Evolutionary conservation across 2,113 vertebrate genomes (phyloP).

Genomic region (Scalopus aquaticus): DNA sequence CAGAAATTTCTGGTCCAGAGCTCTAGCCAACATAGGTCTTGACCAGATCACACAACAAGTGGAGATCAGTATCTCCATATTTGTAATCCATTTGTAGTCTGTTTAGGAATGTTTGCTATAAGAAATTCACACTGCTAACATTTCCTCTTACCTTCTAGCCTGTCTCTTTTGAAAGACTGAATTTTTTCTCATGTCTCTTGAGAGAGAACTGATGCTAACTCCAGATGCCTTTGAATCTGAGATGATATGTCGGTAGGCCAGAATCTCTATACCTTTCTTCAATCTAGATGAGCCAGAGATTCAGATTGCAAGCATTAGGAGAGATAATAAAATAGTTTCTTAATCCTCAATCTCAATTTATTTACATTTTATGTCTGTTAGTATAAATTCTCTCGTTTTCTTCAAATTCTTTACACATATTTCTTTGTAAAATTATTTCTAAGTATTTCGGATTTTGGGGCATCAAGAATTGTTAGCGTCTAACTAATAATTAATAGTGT

Average conservation of each 20-base stretch:
- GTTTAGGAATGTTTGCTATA: not conserved
- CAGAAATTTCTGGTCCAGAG: not conserved
- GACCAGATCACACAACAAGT: not conserved
- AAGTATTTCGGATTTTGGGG: not conserved
- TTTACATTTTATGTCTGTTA: not conserved
- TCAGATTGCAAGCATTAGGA: not conserved
- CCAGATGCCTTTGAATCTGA: not conserved
- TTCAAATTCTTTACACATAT: not conserved
- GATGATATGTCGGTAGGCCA: not conserved
- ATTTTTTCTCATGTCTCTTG: not conserved
- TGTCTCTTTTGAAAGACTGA: constrained; percentile 25
- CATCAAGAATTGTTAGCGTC: not conserved
- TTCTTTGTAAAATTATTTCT: constrained; percentile 23
- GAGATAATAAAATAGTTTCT: not conserved
- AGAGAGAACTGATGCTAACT: not conserved
- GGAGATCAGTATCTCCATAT: not conserved
- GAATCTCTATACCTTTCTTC: not conserved
- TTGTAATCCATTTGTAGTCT: not conserved
- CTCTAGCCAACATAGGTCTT: not conserved
- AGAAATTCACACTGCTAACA: not conserved
- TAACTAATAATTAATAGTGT: not conserved
- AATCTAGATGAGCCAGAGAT: not conserved
- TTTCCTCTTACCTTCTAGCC: not conserved
- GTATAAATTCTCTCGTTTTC: not conserved
- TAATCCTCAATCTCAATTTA: not conserved